These are phyloP conservation scores for Sialia sialis DNA, from an alignment of 2,113 vertebrate species.

Conservation along the genomic window DNA sequence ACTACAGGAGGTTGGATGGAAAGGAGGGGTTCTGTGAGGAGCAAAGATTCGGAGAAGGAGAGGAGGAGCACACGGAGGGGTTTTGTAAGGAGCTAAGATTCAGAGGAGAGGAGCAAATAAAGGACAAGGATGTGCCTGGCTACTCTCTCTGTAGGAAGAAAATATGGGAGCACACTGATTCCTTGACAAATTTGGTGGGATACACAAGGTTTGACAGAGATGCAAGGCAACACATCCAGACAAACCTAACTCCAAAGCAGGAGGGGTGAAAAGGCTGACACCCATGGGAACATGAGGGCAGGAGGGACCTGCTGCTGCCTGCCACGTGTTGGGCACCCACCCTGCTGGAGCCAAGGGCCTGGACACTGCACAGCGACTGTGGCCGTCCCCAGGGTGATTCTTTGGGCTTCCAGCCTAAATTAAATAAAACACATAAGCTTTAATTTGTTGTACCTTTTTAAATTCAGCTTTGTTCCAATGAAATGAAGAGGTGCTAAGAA, in stretches of 20 bases:
- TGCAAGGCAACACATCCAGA: neutral
- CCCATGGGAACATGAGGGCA: fast-evolving
- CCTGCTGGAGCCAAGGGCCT: neutral
- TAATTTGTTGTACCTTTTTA: neutral
- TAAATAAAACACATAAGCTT: neutral
- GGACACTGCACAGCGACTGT: neutral
- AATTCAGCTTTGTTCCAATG: neutral
- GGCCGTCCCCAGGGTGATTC: neutral
- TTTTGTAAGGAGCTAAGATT: neutral
- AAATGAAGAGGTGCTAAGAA: neutral
- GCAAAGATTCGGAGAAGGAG: neutral
- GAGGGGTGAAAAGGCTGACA: neutral
- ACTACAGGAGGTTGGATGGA: neutral
- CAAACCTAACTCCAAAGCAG: neutral
- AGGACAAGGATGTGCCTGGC: neutral
- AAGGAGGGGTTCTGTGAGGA: neutral
- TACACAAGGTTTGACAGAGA: neutral
- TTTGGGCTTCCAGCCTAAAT: neutral
- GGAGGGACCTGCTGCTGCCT: neutral
- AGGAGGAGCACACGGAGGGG: neutral
- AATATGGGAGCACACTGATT: neutral
- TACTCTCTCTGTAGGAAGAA: neutral
- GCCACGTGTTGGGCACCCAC: fast-evolving
- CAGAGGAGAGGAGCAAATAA: neutral
- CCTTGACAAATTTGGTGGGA: neutral